Conservation (phyloP, 64 coral and sea anemone species). For the Montipora foliosa region DNA sequence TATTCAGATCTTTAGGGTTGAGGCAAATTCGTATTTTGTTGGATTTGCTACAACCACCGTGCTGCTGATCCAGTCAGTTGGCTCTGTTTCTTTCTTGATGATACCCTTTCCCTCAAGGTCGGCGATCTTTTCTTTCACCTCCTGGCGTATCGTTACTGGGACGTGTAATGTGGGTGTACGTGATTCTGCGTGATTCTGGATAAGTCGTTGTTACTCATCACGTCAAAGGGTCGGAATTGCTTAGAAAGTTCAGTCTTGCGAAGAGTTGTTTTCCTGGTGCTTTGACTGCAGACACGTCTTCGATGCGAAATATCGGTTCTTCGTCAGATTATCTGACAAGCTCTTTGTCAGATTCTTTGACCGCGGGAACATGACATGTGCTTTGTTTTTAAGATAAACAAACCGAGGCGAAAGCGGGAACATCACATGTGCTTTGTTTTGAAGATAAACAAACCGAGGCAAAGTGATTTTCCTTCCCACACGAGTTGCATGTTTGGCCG, state of each 20-base stretch:
- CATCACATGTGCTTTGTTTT: too few species aligned
- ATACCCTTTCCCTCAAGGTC: conserved; percentile 2
- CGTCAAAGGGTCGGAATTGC: not conserved
- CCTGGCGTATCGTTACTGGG: not conserved
- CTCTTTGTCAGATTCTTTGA: not conserved
- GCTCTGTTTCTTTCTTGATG: conserved; percentile 27
- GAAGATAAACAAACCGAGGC: too few species aligned
- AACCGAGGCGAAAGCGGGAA: not conserved
- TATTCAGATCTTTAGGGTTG: conserved; percentile 56
- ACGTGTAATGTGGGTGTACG: not conserved
- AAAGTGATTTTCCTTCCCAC: not conserved
- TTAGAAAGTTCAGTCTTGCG: not conserved
- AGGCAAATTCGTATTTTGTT: conserved; percentile 51
- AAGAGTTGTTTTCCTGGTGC: not conserved
- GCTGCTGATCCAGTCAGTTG: conserved; percentile 20
- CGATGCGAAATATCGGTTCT: too few species aligned
- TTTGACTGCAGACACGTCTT: not conserved
- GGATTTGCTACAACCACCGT: conserved; percentile 32
- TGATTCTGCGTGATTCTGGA: conserved; percentile 21
- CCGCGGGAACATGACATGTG: not conserved
- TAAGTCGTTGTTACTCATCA: conserved; percentile 11
- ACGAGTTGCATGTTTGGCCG: not conserved
- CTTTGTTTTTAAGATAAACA: conserved; percentile 10
- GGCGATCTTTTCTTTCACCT: not conserved
- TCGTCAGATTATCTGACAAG: not conserved